These are phyloP conservation scores for Callocephalon fimbriatum DNA, from an alignment of 2,113 vertebrate genomes.

Conservation along the genomic window DNA sequence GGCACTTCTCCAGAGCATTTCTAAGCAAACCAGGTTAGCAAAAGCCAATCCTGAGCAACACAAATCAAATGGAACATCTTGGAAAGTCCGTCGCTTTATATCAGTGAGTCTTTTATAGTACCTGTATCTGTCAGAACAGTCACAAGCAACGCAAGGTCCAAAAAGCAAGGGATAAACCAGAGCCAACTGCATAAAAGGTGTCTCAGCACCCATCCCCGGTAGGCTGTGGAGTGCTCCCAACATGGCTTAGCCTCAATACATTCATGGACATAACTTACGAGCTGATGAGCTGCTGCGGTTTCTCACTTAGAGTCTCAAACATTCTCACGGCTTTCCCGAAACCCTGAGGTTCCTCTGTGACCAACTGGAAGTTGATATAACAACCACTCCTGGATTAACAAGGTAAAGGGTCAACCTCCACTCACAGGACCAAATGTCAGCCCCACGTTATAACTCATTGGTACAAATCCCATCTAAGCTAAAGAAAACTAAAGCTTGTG, in stretches of 20 bases:
- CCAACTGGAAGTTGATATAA: constrained; percentile 36
- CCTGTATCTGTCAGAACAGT: neutral
- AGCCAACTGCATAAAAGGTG: neutral
- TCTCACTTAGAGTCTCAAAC: constrained; percentile 18
- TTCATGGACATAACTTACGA: neutral
- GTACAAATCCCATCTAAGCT: constrained; percentile 60
- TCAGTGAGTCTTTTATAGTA: neutral
- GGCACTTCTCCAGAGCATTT: neutral
- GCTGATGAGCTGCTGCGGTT: constrained; percentile 23
- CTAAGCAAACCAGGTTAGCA: neutral
- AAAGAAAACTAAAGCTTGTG: constrained; percentile 48
- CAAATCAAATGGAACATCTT: neutral
- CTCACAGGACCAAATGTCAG: neutral
- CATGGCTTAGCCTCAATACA: neutral
- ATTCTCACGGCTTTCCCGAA: neutral
- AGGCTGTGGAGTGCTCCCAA: neutral
- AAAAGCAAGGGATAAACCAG: neutral
- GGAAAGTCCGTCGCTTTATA: neutral
- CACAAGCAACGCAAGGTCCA: neutral
- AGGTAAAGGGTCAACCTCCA: constrained; percentile 24
- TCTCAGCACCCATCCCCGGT: neutral
- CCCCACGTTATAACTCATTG: neutral
- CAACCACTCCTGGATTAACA: neutral
- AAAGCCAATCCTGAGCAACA: neutral
- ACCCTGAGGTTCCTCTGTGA: neutral